Percentiles rank a stretch among this genome's conserved stretches.
phyloP scores from a whole-genome alignment of 2,113 vertebrate genomes.

The Cochlearius cochlearius region DNA sequence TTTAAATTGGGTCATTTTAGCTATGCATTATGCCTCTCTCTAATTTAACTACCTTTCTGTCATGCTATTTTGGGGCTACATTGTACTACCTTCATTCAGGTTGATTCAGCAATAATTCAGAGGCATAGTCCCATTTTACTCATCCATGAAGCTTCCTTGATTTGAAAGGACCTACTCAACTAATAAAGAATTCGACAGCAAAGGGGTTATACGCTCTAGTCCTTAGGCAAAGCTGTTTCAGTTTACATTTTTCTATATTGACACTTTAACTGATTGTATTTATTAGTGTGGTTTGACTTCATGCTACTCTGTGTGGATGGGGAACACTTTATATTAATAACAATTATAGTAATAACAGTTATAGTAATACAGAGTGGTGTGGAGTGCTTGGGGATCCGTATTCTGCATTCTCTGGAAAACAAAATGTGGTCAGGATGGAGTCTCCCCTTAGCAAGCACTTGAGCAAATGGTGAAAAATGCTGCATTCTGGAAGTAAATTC shows the following conservation, averaged over 20 bases:
- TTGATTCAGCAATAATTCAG: neutral
- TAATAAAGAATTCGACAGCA: neutral
- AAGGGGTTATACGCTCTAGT: neutral
- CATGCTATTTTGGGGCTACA: neutral
- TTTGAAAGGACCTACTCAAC: neutral
- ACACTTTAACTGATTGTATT: neutral
- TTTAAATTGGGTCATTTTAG: neutral
- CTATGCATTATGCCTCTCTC: neutral
- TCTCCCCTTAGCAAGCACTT: neutral
- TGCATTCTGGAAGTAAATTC: conserved; percentile 13
- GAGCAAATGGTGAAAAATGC: neutral
- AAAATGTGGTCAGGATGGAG: neutral
- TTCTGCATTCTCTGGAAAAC: neutral
- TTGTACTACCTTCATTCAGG: neutral
- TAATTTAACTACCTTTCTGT: neutral
- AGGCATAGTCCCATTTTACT: neutral
- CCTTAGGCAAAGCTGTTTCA: neutral
- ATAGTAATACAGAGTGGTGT: neutral
- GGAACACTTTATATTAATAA: neutral
- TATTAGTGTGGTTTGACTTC: neutral
- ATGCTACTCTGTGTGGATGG: neutral
- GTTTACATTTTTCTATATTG: neutral
- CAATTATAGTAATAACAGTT: conserved; percentile 18
- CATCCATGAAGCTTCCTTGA: neutral
- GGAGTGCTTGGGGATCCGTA: neutral